Percentiles rank a stretch among this genome's conserved stretches.
Evolutionary conservation across 2,113 vertebrate genomes (phyloP).

Genomic region (Stegastes partitus): DNA sequence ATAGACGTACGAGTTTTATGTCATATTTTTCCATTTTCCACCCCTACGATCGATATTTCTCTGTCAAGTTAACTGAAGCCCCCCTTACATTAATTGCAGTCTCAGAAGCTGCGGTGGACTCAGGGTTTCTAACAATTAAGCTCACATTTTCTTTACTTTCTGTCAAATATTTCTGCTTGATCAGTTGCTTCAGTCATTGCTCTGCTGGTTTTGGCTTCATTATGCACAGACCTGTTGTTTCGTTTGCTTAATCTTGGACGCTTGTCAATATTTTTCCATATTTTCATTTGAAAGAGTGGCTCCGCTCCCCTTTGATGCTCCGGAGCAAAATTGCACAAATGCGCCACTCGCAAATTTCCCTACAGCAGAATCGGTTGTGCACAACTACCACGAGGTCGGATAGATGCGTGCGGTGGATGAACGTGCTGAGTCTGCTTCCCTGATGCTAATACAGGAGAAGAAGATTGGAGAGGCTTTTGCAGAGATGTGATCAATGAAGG

Average conservation of each 20-base stretch:
- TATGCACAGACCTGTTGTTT: not conserved
- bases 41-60: too few relatives aligned
- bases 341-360: not conserved
- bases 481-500: not conserved
- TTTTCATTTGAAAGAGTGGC: not conserved
- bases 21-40: too few relatives aligned
- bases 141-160: not conserved
- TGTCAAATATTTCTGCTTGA: not conserved
- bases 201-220: not conserved
- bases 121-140: not conserved
- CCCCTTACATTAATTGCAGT: too few relatives aligned
- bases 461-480: not conserved
- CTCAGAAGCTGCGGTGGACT: not conserved
- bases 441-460: slow-evolving; percentile 24
- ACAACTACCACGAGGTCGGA: slow-evolving; percentile 19
- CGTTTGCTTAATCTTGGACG: not conserved
- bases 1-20: too few relatives aligned
- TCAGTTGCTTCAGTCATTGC: not conserved
- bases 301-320: not conserved
- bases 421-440: slow-evolving; percentile 36
- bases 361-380: slow-evolving; percentile 1
- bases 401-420: slow-evolving; percentile 20
- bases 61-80: too few relatives aligned
- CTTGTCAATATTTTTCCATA: not conserved
- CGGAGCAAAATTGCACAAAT: slow-evolving; percentile 7